These are phyloP conservation scores for Channa argus DNA, from an alignment of 2,113 vertebrate genomes.

Conservation along the genomic window DNA sequence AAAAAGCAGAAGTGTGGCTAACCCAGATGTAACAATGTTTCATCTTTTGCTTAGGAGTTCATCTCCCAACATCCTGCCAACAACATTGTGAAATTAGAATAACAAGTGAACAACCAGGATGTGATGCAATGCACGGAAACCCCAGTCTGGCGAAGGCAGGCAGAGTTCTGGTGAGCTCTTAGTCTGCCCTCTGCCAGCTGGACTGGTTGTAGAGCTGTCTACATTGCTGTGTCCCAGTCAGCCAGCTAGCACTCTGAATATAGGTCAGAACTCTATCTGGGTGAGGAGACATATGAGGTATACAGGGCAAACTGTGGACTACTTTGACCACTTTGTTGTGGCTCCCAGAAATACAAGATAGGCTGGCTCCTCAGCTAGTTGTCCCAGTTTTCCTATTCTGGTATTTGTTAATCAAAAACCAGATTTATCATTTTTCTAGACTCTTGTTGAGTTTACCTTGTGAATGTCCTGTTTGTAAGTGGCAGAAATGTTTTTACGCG, in stretches of 20 bases:
- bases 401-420: not conserved
- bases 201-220: constrained; percentile 61
- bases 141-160: constrained; percentile 59
- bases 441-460: not conserved
- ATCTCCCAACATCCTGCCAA: not conserved
- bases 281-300: constrained; percentile 53
- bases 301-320: constrained; percentile 33
- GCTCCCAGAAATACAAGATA: constrained; percentile 9
- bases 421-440: not conserved
- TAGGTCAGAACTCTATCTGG: constrained; percentile 76
- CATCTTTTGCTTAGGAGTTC: not conserved
- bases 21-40: constrained; percentile 1
- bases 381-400: not conserved
- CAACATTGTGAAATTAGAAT: constrained; percentile 55
- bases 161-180: constrained; percentile 52
- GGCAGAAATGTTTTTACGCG: constrained; percentile 1
- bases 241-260: constrained; percentile 60
- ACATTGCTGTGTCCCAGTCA: constrained; percentile 50
- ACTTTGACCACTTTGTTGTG: constrained; percentile 35
- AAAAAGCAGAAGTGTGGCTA: constrained; percentile 19
- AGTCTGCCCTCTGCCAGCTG: constrained; percentile 61
- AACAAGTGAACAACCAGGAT: constrained; percentile 56
- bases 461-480: constrained; percentile 16
- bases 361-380: not conserved
- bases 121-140: constrained; percentile 75